Base-by-base conservation (phyloP, 2,113 vertebrate genomes). In the Pholis gunnellus region DNA sequence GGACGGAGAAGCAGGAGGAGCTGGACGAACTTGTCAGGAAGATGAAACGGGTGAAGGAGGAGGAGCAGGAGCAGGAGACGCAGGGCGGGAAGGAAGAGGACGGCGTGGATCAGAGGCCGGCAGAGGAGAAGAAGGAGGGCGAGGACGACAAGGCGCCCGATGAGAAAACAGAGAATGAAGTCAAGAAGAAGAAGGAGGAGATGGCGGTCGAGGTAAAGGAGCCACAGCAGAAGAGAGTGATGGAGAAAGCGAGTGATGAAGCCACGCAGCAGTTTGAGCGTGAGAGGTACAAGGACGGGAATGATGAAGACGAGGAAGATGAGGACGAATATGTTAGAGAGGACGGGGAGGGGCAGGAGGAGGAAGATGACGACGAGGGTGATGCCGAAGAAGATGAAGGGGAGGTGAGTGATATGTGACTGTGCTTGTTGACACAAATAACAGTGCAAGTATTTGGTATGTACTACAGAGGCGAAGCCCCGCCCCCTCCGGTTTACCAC, bases 241-340 rank as follows among this genome's bases (percentile, higher is more conserved):
- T 95, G 76, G 96, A 96, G 92, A 95, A 96, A 40, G 95, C 94
- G 31, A 96, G 96, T 0, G 94, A 96, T 0, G 94, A 97, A 72
- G 94, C 96, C 78, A 96, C 93, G 0, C 84, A 94, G 38, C 96
- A 95, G 94, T 96, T 96, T 71, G 92, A 96, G 81, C 84, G 59
- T 87, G 95, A 92, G 86, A 87, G 86, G 2, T 78, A 89, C 70
- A 86, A 92, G 79, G 80, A 83, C 0, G 93, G 87, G 0, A 83
- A 91, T 1, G 89, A 90, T 0, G 25, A 86, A 29, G 92, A 88
- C 0, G 92, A 84, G 18, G 91, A 93, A 65, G 94, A 95, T 14
- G 67, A 85, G 14, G 86, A 90, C 4, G 92, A 92, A 0, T 87
- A 85, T 15, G 73, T 88, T 17, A 83, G 87, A 64, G 92, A 93